A percentile compares a stretch with the other conserved stretches of the same genome.
phyloP scores from a whole-genome alignment of 2,888 invertebrate species.

The Oxystoma pomonae region DNA sequence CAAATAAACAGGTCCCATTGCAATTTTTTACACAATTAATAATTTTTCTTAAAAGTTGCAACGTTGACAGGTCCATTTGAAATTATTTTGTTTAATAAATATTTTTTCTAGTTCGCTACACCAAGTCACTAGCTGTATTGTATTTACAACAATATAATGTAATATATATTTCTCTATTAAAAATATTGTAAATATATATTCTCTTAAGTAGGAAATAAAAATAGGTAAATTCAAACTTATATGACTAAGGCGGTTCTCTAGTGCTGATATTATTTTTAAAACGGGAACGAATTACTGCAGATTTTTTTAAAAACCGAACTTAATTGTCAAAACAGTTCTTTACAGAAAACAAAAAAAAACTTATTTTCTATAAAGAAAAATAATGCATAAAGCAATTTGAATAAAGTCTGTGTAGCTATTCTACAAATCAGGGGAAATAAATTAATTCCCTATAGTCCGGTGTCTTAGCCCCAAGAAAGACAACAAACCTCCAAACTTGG shows the following conservation, averaged over 20 bases:
- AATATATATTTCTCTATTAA: conserved; percentile 50
- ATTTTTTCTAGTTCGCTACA: conserved; percentile 38
- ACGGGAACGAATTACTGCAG: too few relatives aligned
- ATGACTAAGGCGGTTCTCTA: conserved; percentile 47
- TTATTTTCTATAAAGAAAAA: too few relatives aligned
- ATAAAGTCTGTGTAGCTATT: too few relatives aligned
- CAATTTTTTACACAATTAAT: conserved; percentile 36
- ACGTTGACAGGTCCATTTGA: not conserved
- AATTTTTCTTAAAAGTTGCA: conserved; percentile 11
- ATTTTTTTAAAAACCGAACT: too few relatives aligned
- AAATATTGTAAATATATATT: conserved; percentile 59
- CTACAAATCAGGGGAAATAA: too few relatives aligned
- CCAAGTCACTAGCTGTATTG: conserved; percentile 19
- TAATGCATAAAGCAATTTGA: too few relatives aligned
- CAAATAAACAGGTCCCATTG: conserved; percentile 32
- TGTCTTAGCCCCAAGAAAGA: too few relatives aligned
- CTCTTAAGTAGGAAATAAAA: conserved; percentile 59
- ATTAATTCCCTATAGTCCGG: too few relatives aligned
- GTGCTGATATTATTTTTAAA: conserved; percentile 42
- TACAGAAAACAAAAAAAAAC: too few relatives aligned
- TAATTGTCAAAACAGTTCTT: too few relatives aligned
- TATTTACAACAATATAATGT: conserved; percentile 45
- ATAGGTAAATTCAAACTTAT: conserved; percentile 57
- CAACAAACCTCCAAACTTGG: too few relatives aligned
- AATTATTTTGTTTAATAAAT: conserved; percentile 18